These are phyloP conservation scores for Cyprinodon tularosa DNA, from an alignment of 2,113 vertebrate species.

Conservation along the genomic window DNA sequence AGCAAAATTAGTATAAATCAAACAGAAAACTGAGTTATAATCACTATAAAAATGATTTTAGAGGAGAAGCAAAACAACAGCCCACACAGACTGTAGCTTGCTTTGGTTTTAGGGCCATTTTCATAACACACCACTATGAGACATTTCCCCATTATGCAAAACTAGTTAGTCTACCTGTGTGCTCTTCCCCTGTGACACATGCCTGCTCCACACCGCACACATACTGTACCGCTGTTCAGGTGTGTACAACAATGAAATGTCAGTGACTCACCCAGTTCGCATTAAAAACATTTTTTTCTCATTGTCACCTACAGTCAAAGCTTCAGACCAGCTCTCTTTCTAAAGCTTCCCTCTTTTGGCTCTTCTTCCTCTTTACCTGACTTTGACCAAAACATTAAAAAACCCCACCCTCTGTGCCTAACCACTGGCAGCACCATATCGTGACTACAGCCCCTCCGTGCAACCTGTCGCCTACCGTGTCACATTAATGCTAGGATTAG, in stretches of 20 bases:
- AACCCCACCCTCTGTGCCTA: not conserved
- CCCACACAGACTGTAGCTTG: not conserved
- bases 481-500: conserved; percentile 22
- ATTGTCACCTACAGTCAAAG: conserved; percentile 11
- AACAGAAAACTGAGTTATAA: not conserved
- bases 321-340: not conserved
- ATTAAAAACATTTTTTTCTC: conserved; percentile 29
- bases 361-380: conserved; percentile 2
- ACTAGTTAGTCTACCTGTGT: conserved; percentile 55
- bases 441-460: not conserved
- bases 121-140: conserved; percentile 16
- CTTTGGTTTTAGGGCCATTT: conserved; percentile 23
- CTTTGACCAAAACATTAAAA: not conserved
- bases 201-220: not conserved
- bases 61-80: not conserved
- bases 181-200: conserved; percentile 21
- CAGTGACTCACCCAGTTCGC: conserved; percentile 39
- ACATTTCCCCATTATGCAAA: conserved; percentile 52
- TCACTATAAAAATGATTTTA: not conserved
- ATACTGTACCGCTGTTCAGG: conserved; percentile 25
- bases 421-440: not conserved
- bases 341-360: not conserved
- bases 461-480: not conserved
- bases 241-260: conserved; percentile 41
- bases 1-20: not conserved